These are phyloP conservation scores for Tenthredo distinguenda DNA, from an alignment of 2,888 invertebrate genomes.

Conservation along the genomic window DNA sequence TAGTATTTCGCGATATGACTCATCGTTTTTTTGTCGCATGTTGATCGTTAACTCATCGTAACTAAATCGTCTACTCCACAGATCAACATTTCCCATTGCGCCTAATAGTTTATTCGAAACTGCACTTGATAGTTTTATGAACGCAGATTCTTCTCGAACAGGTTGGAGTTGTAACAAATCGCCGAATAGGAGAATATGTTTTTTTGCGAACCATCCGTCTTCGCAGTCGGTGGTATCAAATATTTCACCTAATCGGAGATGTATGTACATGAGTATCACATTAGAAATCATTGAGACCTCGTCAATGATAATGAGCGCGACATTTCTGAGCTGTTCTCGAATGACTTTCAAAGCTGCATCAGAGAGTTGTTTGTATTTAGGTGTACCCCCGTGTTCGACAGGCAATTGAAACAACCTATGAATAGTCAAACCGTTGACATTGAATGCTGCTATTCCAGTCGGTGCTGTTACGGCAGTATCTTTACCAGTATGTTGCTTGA, in stretches of 20 bases:
- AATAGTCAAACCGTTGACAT: slow-evolving; percentile 66
- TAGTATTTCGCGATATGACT: no score
- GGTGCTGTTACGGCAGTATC: slow-evolving; percentile 66
- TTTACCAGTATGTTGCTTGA: slow-evolving; percentile 60
- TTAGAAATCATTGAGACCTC: slow-evolving; percentile 59
- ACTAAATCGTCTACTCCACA: slow-evolving; percentile 60
- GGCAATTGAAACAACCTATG: slow-evolving; percentile 66
- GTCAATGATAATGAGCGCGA: slow-evolving; percentile 64
- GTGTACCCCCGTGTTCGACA: slow-evolving; percentile 64
- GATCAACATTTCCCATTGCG: slow-evolving; percentile 59
- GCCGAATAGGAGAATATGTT: no score
- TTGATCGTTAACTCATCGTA: no score
- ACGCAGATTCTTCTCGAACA: no score
- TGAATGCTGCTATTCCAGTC: slow-evolving; percentile 68
- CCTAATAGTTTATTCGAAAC: slow-evolving; percentile 62
- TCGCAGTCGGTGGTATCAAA: no score
- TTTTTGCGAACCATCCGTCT: no score
- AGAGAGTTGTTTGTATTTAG: slow-evolving; percentile 62
- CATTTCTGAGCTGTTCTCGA: slow-evolving; percentile 61
- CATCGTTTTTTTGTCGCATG: no score
- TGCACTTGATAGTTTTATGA: no score
- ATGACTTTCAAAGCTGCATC: slow-evolving; percentile 58
- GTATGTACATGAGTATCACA: slow-evolving; percentile 61
- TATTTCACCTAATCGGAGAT: slow-evolving; percentile 63
- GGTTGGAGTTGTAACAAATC: no score